Evolutionary conservation across 2,888 invertebrate species (phyloP).

Genomic region (Hedychridium roseum): DNA sequence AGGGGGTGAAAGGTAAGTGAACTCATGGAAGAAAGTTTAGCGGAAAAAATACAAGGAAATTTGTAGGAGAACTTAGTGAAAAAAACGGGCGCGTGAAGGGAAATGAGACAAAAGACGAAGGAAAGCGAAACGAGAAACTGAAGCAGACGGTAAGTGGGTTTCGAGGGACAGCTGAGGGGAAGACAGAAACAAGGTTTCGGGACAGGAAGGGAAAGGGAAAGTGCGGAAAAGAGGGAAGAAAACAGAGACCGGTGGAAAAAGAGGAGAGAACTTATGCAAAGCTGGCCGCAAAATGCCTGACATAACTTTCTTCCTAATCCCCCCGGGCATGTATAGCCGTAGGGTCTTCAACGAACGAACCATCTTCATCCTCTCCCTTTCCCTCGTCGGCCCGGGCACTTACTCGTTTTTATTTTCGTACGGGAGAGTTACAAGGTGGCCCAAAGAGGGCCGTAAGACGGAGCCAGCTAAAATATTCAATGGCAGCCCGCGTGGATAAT

Average conservation of each 20-base stretch:
- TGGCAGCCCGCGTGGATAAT: conserved; percentile 50
- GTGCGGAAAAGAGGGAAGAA: conserved; percentile 15
- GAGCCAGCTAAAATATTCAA: conserved; percentile 52
- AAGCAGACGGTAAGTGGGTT: no score
- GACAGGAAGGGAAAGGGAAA: conserved; percentile 4
- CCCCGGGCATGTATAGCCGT: conserved; percentile 29
- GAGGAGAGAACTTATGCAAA: conserved; percentile 54
- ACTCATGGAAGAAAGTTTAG: neutral
- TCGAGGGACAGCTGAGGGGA: no score
- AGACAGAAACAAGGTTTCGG: no score
- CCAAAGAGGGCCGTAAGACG: conserved; percentile 4
- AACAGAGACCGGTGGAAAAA: conserved; percentile 1
- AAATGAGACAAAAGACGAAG: no score
- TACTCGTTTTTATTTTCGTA: conserved; percentile 21
- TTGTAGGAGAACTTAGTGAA: no score
- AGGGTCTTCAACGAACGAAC: conserved; percentile 37
- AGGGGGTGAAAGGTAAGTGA: neutral
- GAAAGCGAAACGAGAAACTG: no score
- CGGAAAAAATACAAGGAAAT: no score
- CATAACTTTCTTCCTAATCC: conserved; percentile 57
- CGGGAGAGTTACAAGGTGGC: neutral
- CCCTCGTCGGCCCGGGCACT: conserved; percentile 3
- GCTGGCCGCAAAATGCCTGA: conserved; percentile 55
- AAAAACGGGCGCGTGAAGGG: no score
- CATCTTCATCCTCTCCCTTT: conserved; percentile 24